Evolutionary conservation across 2,113 vertebrate species (phyloP), one percentile per base, ranked within the genome.

Genomic region (Picathartes gymnocephalus): DNA sequence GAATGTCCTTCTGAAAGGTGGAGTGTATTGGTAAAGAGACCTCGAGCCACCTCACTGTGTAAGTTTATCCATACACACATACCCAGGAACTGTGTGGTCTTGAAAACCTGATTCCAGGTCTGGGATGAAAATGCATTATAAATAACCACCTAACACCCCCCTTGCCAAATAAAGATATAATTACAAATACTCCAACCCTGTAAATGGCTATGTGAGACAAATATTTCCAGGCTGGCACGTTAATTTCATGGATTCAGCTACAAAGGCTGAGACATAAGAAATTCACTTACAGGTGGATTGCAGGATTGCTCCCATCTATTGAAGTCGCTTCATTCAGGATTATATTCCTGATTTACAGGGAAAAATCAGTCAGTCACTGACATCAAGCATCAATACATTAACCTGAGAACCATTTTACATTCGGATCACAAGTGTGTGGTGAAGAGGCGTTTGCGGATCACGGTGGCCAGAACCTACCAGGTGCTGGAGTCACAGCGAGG

Each of bases 361-460:
- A 11, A 93, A 94, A 93, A 85, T 50, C 48, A 39, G 39, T 86
- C 68, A 76, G 20, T 33, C 37, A 33, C 50, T 23, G 37, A 30
- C 78, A 69, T 2, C 0, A 0, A 71, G 37, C 25, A 31, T 11
- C 12, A 9, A 10, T 22, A 53, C 30, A 22, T 57, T 65, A 84
- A 61, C 37, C 66, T 8, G 21, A 92, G 50, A 79, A 60, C 20
- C 14, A 35, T 33, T 70, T 50, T 15, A 18, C 3, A 4, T 24
- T 70, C 0, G 0, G 20, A 57, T 16, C 42, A 11, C 23, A 2
- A 3, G 13, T 10, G 19, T 2, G 42, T 1, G 6, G 31, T 2
- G 31, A 44, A 72, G 35, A 84, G 57, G 53, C 6, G 1, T 9
- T 16, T 72, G 47, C 50, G 78, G 64, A 23, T 8, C 40, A 42